Conservation (phyloP, 2,797 vertebrate species). For the Propithecus perrieri region DNA sequence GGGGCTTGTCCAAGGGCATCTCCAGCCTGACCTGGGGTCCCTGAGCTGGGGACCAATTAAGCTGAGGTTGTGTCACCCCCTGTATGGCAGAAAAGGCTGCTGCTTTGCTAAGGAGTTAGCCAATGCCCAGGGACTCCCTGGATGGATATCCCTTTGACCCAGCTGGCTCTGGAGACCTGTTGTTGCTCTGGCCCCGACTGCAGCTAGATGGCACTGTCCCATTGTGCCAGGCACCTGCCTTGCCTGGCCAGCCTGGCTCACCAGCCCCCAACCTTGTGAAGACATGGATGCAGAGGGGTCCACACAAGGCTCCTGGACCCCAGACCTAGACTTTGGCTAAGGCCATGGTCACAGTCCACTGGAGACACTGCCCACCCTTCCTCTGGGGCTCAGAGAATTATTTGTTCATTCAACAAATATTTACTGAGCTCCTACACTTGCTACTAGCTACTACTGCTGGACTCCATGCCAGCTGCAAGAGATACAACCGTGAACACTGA, state of each 20-base stretch:
- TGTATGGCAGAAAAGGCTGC: not conserved
- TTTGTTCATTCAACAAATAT: not conserved
- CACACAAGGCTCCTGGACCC: not conserved
- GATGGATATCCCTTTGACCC: not conserved
- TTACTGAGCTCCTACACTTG: not conserved
- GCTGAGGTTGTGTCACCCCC: not conserved
- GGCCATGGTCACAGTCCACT: not conserved
- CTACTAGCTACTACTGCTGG: not conserved
- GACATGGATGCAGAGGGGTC: not conserved
- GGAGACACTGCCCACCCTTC: not conserved
- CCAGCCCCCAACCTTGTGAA: not conserved
- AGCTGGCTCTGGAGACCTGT: rapidly evolving
- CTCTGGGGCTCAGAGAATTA: not conserved
- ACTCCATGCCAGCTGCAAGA: not conserved
- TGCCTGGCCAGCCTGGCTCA: not conserved
- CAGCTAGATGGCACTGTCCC: constrained; percentile 41
- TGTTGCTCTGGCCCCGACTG: not conserved
- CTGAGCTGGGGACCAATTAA: not conserved
- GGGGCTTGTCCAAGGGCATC: not conserved
- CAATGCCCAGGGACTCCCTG: not conserved
- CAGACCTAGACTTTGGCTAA: not conserved
- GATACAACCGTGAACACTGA: too few relatives aligned
- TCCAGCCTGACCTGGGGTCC: not conserved
- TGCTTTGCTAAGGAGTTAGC: not conserved
- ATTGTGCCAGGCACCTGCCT: not conserved